Conservation (phyloP, 2,113 vertebrate genomes). For the Calonectris borealis region DNA sequence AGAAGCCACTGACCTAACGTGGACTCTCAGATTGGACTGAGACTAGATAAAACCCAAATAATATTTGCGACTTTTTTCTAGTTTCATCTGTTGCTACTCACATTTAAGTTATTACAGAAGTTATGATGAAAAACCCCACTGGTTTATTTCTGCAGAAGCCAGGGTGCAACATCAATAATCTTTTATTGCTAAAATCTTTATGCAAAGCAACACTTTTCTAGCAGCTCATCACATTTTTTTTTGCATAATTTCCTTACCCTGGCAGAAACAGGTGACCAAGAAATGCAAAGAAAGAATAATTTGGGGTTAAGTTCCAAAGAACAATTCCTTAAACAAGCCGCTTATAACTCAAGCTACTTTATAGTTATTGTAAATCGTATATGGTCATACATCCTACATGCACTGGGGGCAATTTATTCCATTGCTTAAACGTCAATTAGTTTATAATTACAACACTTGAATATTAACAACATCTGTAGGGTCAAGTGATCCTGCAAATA, state of each 20-base stretch:
- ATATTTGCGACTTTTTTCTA: neutral
- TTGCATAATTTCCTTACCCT: neutral
- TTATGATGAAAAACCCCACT: neutral
- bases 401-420: neutral
- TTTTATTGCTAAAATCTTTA: neutral
- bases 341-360: neutral
- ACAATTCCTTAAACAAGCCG: neutral
- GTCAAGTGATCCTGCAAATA: neutral
- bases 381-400: neutral
- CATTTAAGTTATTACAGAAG: neutral
- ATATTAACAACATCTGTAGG: neutral
- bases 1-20: neutral
- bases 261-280: neutral
- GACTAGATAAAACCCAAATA: neutral
- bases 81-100: neutral
- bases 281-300: neutral
- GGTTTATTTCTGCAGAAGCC: conserved; percentile 9
- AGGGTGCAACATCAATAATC: neutral
- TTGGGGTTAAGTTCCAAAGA: neutral
- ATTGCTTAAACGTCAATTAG: neutral
- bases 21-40: neutral
- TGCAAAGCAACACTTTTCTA: neutral
- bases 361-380: neutral
- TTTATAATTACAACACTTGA: neutral
- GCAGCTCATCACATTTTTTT: neutral